Evolutionary conservation across 2,888 invertebrate genomes (phyloP), one percentile per base, ranked within the genome.

Genomic region (Julus scanicus): DNA sequence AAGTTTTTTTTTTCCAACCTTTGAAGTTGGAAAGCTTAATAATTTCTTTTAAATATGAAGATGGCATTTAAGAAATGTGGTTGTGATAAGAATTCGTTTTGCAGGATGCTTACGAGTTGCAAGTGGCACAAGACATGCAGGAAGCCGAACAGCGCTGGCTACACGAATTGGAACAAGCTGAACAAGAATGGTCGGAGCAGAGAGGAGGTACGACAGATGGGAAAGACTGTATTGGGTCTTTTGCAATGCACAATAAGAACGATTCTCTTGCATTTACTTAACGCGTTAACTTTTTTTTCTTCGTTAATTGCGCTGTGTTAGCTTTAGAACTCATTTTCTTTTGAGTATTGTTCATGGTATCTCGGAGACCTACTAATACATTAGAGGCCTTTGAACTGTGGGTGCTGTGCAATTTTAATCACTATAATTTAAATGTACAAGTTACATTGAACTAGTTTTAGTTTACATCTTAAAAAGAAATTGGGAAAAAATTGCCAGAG

Each of bases 81-180:
- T 29, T 29, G 29, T 29, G 29, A 29, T 29, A 29, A 29, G 29
- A 29, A 29, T 29, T 29, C 29, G 29, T 29, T 29, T 91, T 86
- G 37, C 53, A 94, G 90, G 94, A 94, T 89, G 94, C 93, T 89
- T 94, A 94, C 90, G 95, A 95, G 91, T 94, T 93, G 89, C 94
- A 94, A 89, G 95, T 95, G 89, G 95, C 94, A 80, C 94, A 95
- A 90, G 95, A 95, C 90, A 95, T 95, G 94, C 93, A 94, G 20
- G 94, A 94, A 91, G 91, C 95, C 88, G 95, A 95, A 91, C 92
- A 94, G 90, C 93, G 94, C 89, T 94, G 95, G 93, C 94, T 95
- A 90, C 94, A 94, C 90, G 95, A 95, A 91, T 91, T 95, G 87
- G 94, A 95, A 91, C 87, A 89, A 83, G 89, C 88, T 29, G 94